Evolutionary conservation across 2,888 invertebrate species (phyloP).

Genomic region (Dolomedes plantarius): DNA sequence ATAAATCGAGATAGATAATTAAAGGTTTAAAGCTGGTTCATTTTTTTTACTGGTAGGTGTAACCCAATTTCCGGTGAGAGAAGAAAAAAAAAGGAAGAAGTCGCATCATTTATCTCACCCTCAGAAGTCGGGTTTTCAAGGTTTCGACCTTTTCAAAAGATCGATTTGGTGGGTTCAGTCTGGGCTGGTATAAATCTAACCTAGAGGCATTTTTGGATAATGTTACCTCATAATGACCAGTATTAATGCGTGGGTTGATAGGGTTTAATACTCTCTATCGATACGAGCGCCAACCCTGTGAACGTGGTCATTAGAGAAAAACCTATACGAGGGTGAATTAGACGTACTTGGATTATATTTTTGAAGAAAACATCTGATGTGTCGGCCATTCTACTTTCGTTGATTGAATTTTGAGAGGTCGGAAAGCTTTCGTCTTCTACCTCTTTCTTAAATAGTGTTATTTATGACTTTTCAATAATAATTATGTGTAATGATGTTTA

Average conservation of each 20-base stretch:
- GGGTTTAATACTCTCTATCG: no score
- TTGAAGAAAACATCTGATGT: no score
- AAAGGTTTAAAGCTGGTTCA: not conserved
- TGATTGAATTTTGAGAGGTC: no score
- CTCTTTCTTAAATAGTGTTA: no score
- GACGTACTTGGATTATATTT: no score
- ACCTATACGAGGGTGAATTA: no score
- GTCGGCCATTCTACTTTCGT: no score
- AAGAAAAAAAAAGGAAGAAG: not conserved
- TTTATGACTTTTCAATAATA: no score
- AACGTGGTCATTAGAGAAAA: no score
- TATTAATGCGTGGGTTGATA: not conserved
- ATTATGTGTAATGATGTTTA: no score
- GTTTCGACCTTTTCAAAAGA: not conserved
- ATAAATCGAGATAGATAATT: not conserved
- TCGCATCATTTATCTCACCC: slow-evolving; percentile 11
- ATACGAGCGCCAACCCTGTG: no score
- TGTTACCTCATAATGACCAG: not conserved
- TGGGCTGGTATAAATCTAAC: not conserved
- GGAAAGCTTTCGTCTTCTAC: no score
- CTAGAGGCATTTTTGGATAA: not conserved
- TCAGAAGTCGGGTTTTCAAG: not conserved
- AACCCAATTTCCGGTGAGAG: not conserved
- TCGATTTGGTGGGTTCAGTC: not conserved
- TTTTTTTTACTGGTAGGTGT: slow-evolving; percentile 3